Evolutionary conservation across 2,113 vertebrate genomes (phyloP), one percentile per base, ranked within the genome.

Genomic region (Callipepla californica): DNA sequence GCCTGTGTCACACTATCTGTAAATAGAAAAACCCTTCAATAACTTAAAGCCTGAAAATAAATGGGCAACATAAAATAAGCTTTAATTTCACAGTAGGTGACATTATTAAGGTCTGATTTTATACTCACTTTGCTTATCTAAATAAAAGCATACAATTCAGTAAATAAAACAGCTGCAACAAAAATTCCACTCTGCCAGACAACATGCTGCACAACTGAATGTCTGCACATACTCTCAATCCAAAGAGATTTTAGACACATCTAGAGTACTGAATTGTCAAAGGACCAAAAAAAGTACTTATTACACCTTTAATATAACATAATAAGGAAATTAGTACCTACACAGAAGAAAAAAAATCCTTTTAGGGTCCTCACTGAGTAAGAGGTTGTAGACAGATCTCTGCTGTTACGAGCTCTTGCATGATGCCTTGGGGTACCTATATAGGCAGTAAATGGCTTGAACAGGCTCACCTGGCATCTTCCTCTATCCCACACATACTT

Each of bases 281-380:
- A 77, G 45, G 42, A 59, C 22, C 19, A 78, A 69, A 74, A 57
- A 5, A 65, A 88, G 68, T 9, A 4, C 34, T 42, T 84, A 3
- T 5, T 83, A 23, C 22, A 68, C 44, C 68, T 40, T 79, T n/a
- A 40, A 34, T n/a, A 42, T 2, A 69, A 7, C 20, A 73, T 66
- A 84, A 78, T 11, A 75, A 51, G 21, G 45, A 86, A 86, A 80
- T 11, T 18, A 58, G 67, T 86, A 84, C 21, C 51, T 68, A 47
- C 3, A 48, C 3, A 45, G 26, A 67, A 82, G 57, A 67, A 7
- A 86, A 9, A 86, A 9, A 14, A 22, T 28, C 32, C 79, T 23
- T 45, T 0, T 19, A 10, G 9, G 45, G 4, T 19, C 15, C 40
- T 19, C 34, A 14, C 21, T 17, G 16, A 55, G n/a, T 8, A 2